These are phyloP conservation scores for Macrosteles quadrilineatus DNA, from an alignment of 1,140 invertebrate species.

Conservation along the genomic window DNA sequence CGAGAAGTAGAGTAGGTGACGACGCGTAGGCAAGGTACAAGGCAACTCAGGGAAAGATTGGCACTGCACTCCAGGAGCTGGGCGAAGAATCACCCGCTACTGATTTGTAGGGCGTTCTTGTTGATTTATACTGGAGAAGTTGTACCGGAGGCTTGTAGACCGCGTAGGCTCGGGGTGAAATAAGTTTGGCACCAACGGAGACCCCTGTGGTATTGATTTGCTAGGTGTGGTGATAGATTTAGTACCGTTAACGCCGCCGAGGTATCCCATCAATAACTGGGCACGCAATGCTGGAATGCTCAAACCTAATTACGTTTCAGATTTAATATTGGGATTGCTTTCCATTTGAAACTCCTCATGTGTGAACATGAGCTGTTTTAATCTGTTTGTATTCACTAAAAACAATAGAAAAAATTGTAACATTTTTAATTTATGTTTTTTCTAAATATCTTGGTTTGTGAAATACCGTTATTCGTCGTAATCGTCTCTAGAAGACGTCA, in stretches of 20 bases:
- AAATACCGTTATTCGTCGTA: no score
- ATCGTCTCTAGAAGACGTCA: no score
- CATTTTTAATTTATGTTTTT: no score
- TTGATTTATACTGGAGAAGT: slow-evolving; percentile 11
- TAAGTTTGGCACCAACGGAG: slow-evolving; percentile 16
- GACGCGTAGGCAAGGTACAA: slow-evolving; percentile 11
- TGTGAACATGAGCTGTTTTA: no score
- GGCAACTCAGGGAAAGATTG: background rate
- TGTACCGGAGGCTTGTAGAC: background rate
- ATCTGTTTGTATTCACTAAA: no score
- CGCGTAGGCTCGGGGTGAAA: slow-evolving; percentile 19
- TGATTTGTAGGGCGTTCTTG: slow-evolving; percentile 9
- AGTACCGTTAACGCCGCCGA: slow-evolving; percentile 16
- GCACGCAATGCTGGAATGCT: slow-evolving; percentile 6
- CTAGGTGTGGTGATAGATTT: slow-evolving; percentile 22
- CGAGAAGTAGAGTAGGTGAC: slow-evolving; percentile 13
- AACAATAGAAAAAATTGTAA: no score
- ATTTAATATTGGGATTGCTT: no score
- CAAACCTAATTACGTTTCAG: no score
- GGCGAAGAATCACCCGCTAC: slow-evolving; percentile 4
- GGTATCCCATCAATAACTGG: background rate
- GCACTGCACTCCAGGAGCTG: background rate
- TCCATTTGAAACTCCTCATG: no score
- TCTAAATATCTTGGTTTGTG: no score
- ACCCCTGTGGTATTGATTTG: slow-evolving; percentile 25